A percentile compares a stretch with the other conserved stretches of the same genome.
Conservation (phyloP, 2,113 vertebrate genomes). For the Paralichthys olivaceus region DNA sequence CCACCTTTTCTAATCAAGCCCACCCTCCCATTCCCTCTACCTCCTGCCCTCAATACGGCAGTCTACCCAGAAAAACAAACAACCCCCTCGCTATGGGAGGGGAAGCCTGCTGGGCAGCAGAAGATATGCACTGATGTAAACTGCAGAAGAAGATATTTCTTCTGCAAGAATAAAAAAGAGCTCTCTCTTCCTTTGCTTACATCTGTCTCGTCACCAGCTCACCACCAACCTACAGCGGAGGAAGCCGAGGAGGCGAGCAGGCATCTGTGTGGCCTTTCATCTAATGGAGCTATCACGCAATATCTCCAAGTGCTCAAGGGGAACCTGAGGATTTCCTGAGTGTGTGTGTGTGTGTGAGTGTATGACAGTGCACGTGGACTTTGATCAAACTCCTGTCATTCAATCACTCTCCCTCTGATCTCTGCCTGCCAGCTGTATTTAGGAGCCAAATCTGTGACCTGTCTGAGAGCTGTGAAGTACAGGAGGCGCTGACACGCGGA, state of each 20-base stretch:
- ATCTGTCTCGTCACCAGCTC: conserved; percentile 12
- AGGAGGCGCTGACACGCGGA: conserved; percentile 59
- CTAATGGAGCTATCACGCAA: conserved; percentile 48
- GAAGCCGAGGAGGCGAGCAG: conserved; percentile 35
- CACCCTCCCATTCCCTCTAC: conserved; percentile 18
- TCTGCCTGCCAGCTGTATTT: conserved; percentile 48
- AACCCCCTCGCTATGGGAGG: conserved; percentile 34
- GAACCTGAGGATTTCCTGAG: conserved; percentile 43
- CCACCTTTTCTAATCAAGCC: conserved; percentile 58
- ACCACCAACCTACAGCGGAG: conserved; percentile 23
- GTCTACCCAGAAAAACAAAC: conserved; percentile 63
- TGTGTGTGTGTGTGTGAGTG: conserved; percentile 28
- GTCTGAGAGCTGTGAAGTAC: conserved; percentile 53
- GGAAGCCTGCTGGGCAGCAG: conserved; percentile 44
- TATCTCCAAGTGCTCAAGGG: conserved; percentile 35
- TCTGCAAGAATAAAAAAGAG: conserved; percentile 5
- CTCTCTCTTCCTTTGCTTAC: conserved; percentile 21
- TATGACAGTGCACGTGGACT: conserved; percentile 41
- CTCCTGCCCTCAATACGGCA: conserved; percentile 59
- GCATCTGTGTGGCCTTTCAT: conserved; percentile 53
- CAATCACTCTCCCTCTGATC: conserved; percentile 60
- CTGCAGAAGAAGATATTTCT: conserved; percentile 30
- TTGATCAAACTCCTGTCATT: conserved; percentile 67
- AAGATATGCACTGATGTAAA: conserved; percentile 33
- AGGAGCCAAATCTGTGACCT: conserved; percentile 54